A percentile compares a stretch with the other conserved stretches of the same genome.
These are phyloP conservation scores for Nipponia nippon DNA, from an alignment of 2,113 vertebrate genomes.

Conservation along the genomic window DNA sequence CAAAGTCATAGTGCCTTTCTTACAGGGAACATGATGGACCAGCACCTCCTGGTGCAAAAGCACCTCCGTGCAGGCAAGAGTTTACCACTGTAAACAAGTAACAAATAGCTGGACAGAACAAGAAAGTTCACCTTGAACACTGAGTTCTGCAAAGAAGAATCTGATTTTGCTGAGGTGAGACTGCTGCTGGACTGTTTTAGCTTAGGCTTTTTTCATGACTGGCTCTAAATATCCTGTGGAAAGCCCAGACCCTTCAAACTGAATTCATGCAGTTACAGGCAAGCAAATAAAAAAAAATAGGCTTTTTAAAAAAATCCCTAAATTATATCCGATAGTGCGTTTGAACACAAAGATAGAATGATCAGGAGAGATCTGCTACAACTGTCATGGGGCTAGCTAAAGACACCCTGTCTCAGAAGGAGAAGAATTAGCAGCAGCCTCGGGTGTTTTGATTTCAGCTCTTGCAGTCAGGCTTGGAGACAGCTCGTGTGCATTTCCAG, in stretches of 20 bases:
- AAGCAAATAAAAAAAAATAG: background rate
- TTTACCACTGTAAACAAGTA: background rate
- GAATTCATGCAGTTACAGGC: background rate
- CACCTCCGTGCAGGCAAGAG: background rate
- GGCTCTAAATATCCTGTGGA: background rate
- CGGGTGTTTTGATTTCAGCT: background rate
- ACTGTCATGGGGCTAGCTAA: background rate
- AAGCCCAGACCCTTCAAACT: background rate
- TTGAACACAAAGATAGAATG: background rate
- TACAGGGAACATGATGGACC: background rate
- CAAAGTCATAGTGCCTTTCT: background rate
- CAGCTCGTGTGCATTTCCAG: background rate
- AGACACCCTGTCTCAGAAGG: background rate
- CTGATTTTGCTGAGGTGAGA: background rate
- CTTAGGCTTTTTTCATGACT: background rate
- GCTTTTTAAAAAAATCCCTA: too few species aligned
- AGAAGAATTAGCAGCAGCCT: background rate
- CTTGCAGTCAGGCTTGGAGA: background rate
- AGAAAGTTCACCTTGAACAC: background rate
- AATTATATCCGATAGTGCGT: background rate
- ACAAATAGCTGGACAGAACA: background rate
- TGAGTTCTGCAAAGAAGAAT: background rate
- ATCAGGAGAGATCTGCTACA: background rate
- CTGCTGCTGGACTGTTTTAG: background rate
- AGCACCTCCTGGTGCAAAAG: constrained; percentile 17